phyloP scores from a whole-genome alignment of 37 sponge, comb jelly and placozoan species.

The Halichondria panicea region DNA sequence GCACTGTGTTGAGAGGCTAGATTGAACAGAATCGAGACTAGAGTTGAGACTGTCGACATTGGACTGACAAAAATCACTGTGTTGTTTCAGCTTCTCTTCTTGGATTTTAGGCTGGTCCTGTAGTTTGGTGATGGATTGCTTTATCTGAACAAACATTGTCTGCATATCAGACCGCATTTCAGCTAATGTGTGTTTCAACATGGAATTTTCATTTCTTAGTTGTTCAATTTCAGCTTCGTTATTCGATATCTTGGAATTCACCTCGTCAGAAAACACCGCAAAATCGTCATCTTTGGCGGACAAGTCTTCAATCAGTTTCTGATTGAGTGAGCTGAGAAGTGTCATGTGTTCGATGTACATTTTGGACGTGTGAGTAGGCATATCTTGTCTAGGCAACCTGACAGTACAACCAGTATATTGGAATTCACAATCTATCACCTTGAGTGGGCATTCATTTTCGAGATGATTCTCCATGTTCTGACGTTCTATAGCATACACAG shows the following conservation, averaged over 20 bases:
- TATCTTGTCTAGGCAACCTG: conserved; percentile 8
- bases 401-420: conserved; percentile 34
- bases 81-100: background rate
- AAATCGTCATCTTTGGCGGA: conserved; percentile 6
- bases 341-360: conserved; percentile 12
- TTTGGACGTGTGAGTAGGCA: conserved; percentile 13
- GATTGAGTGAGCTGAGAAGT: conserved; percentile 18
- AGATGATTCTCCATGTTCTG: conserved; percentile 29
- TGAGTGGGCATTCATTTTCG: conserved; percentile 17
- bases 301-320: conserved; percentile 11
- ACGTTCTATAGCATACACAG: conserved; percentile 17
- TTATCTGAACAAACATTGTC: background rate
- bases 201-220: conserved; percentile 10
- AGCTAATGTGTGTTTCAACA: conserved; percentile 8
- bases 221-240: background rate
- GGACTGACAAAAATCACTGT: background rate
- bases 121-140: background rate
- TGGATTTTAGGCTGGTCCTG: background rate
- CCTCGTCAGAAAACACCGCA: background rate
- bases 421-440: conserved; percentile 22
- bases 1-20: conserved; percentile 19
- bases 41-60: background rate
- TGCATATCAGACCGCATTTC: background rate
- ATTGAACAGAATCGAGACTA: background rate
- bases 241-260: background rate